Evolutionary conservation across 1,140 invertebrate species (phyloP).

Genomic region (Diabrotica undecimpunctata): DNA sequence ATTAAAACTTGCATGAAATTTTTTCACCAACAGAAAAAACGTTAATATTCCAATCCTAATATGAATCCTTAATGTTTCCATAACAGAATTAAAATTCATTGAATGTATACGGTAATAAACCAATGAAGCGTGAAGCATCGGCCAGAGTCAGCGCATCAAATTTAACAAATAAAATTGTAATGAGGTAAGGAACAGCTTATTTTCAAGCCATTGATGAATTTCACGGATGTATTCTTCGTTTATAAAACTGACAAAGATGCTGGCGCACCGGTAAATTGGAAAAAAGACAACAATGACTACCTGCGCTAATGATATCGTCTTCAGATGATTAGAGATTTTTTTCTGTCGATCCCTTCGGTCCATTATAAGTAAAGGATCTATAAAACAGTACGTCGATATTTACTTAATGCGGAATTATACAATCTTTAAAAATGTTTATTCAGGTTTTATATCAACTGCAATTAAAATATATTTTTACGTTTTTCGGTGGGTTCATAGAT

Average conservation of each 20-base stretch:
- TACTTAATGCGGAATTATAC: too few relatives aligned
- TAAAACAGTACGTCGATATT: too few relatives aligned
- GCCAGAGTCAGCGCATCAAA: slow-evolving; percentile 21
- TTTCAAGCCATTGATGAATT: slow-evolving; percentile 35
- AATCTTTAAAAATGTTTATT: too few relatives aligned
- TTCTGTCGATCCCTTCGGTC: slow-evolving; percentile 1
- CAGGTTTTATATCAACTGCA: too few relatives aligned
- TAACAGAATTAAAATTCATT: neutral
- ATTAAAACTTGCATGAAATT: too few relatives aligned
- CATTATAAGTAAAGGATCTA: neutral
- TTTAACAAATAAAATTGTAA: slow-evolving; percentile 36
- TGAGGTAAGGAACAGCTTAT: slow-evolving; percentile 37
- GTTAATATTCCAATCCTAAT: too few relatives aligned
- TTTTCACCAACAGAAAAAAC: too few relatives aligned
- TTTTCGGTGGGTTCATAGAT: too few relatives aligned
- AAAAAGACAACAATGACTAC: slow-evolving; percentile 34
- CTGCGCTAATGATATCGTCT: slow-evolving; percentile 36
- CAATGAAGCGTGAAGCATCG: slow-evolving; percentile 19
- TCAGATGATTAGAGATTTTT: slow-evolving; percentile 9
- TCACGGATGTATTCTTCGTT: slow-evolving; percentile 36
- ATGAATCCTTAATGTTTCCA: too few relatives aligned
- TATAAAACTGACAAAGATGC: slow-evolving; percentile 38
- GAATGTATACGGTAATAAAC: slow-evolving; percentile 5
- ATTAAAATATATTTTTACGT: too few relatives aligned
- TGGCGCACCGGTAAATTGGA: slow-evolving; percentile 34